Base-by-base conservation (phyloP, 2,797 vertebrate species). In the Diplodus puntazzo region DNA sequence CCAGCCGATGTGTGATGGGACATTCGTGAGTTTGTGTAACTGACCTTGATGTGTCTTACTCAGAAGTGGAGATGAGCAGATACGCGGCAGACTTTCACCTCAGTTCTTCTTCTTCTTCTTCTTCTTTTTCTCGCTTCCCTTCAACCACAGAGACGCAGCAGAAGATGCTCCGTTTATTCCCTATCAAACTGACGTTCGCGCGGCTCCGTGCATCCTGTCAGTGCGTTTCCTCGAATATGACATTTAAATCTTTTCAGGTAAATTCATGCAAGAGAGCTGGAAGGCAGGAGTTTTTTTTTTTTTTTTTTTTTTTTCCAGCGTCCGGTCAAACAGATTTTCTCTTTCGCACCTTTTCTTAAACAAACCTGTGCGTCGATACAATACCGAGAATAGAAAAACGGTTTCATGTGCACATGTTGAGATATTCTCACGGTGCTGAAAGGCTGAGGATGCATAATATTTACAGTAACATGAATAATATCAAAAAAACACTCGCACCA, bases 391-490 rank as follows among this genome's bases (percentile, higher is more conserved):
- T 30, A 55, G 23, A 39, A 2, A 55, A 73, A 66, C 0, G 4
- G 84, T 90, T 93, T 91, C 87, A 49, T 45, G 16, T 45, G 78
- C 64, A 17, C 30, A 66, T 1, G 65, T 2, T 66, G 83, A 88
- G 69, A 90, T 81, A 82, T 86, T 92, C 92, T 92, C 91, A 92
- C 91, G 80, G 62, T 83, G 17, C 55, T 16, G 23, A 76, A 62
- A 57, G 63, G 60, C 64, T 73, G 69, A 77, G 65, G 63, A 77
- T 30, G 75, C 60, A 72, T 27, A 49, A 70, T 84, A 80, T 79
- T 93, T 89, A 93, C 89, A 94, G 96, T 95, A 92, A 95, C 83
- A 88, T 86, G 92, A 95, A 94, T 93, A 95, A 95, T 94, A 94
- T 92, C 95, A 95, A 95, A 39, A 85, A 92, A 85, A 92, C 92